A percentile compares a stretch with the other conserved stretches of the same genome.
Evolutionary conservation across 2,113 vertebrate species (phyloP).

Genomic region (Leucosticte australis): DNA sequence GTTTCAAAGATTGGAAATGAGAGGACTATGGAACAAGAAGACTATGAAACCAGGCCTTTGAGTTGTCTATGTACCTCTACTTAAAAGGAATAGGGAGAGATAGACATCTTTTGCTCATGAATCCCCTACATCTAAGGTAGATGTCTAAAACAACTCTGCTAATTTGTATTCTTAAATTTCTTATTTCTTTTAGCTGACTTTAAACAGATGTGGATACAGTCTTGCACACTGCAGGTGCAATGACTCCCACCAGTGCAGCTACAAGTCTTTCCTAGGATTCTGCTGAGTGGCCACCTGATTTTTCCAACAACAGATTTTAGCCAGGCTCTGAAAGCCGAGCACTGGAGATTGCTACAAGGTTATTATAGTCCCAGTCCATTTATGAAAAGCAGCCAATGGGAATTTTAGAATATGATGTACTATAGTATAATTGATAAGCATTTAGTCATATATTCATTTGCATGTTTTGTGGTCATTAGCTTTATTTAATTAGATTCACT

Average conservation of each 20-base stretch:
- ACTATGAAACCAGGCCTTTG: not conserved
- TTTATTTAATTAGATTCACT: not conserved
- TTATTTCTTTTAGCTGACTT: not conserved
- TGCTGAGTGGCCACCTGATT: not conserved
- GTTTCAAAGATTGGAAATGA: not conserved
- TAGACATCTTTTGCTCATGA: not conserved
- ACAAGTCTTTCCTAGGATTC: not conserved
- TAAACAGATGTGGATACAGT: not conserved
- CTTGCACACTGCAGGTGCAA: not conserved
- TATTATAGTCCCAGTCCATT: not conserved
- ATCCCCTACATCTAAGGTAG: not conserved
- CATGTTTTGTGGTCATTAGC: accelerated
- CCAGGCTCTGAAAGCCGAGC: not conserved
- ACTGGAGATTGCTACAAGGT: not conserved
- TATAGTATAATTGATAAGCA: not conserved
- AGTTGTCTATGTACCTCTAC: not conserved
- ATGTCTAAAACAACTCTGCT: not conserved
- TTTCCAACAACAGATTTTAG: not conserved
- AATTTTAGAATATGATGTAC: not conserved
- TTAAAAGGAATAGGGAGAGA: not conserved
- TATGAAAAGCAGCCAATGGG: not conserved
- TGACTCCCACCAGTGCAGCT: not conserved
- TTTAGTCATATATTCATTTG: not conserved
- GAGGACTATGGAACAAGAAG: not conserved
- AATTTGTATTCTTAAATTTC: not conserved